A percentile compares a stretch with the other conserved stretches of the same genome.
Evolutionary conservation across 1,140 invertebrate genomes (phyloP).

Genomic region (Contarinia nasturtii): DNA sequence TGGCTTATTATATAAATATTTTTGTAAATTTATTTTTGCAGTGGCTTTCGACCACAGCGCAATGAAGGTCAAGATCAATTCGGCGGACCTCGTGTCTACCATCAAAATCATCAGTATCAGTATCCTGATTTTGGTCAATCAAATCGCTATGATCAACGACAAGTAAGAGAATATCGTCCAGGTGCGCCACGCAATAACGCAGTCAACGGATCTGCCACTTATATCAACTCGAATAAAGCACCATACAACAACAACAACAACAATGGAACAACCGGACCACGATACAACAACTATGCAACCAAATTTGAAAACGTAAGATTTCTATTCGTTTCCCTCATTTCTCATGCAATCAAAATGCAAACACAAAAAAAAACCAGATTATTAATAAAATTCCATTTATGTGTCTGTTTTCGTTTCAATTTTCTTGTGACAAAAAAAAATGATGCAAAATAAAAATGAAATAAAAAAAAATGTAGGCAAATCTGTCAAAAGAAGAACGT

Average conservation of each 20-base stretch:
- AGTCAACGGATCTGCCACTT: constrained; percentile 25
- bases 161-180: constrained; percentile 28
- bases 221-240: not conserved
- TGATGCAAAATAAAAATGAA: constrained; percentile 21
- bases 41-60: constrained; percentile 3
- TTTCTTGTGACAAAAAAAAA: too few species aligned
- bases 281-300: constrained; percentile 8
- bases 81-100: not conserved
- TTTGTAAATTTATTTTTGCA: too few species aligned
- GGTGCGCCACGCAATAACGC: constrained; percentile 28
- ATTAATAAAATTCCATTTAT: constrained; percentile 14
- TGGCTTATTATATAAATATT: too few species aligned
- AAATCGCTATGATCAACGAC: constrained; percentile 9
- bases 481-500: constrained; percentile 20
- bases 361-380: constrained; percentile 15
- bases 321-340: too few species aligned
- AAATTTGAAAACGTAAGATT: constrained; percentile 23
- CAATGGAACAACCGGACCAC: constrained; percentile 15
- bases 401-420: too few species aligned
- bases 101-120: not conserved
- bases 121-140: not conserved
- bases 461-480: constrained; percentile 11
- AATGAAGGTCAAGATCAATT: not conserved
- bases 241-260: not conserved
- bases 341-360: too few species aligned